Base-by-base conservation (phyloP, 2,888 invertebrate species). In the Sphaerolaimus hirsutus region DNA sequence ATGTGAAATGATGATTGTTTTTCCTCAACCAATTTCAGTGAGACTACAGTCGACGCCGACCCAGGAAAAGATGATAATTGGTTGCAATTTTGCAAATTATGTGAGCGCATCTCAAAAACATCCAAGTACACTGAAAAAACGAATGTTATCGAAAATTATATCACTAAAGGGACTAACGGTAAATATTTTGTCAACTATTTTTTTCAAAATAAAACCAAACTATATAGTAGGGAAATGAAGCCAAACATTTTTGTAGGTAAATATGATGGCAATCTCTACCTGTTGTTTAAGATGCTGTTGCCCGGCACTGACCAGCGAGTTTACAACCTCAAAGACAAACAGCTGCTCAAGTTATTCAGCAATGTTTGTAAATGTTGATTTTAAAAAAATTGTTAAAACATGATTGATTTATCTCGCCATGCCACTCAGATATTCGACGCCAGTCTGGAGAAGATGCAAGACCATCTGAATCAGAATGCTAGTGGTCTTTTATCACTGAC, bases 281-380 rank as follows among this genome's bases (percentile, higher is more conserved):
- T 83, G 40, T 79, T 84, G 80, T 75, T 82, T 61, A 77, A 78
- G 57, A 66, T 86, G 52, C 66, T 89, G 23, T 67, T 89, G 44
- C 89, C 87, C 0, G 78, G 76, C 42, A 77, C 77, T 25, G 73
- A 76, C 17, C 82, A 83, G 63, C 71, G 81, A 50, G 75, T 86
- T 29, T 91, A 87, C 63, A 87, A 89, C 68, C 68, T 91, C 43
- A 82, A 84, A 68, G 83, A 79, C 61, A 86, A 84, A 63, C 84
- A 86, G 60, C 69, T 91, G 46, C 70, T 84, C 0, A 87, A 89
- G 66, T 65, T 86, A 41, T 87, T 84, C 63, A 77, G 82, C 41
- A 43, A 47, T 44, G 54, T 52, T 1, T 17, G 48, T 42, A 10
- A 32, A 32, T 12, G 17, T 32, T 32, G 10, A 12, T 32, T 32